Evolutionary conservation across 2,888 invertebrate genomes (phyloP), one percentile per base, ranked within the genome.

Genomic region (Leptothorax acervorum): DNA sequence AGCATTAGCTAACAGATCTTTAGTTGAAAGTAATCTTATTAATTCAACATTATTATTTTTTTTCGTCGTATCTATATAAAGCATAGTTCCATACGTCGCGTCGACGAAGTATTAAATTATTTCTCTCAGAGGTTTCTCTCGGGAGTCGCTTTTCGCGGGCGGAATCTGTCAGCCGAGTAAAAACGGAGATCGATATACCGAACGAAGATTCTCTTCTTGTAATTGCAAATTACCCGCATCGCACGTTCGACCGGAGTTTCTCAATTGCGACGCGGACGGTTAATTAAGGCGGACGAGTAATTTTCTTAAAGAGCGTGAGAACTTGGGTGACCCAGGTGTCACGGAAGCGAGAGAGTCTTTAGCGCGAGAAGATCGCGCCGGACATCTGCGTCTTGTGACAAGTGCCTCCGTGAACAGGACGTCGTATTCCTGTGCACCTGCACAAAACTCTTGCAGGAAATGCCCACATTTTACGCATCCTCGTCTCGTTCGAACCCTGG

Each of bases 301-400:
- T 89, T 89, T 83, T 60, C 66, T 88, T 62, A 83, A 88, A 84
- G 45, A 85, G 60, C 87, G 88, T 91, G 88, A 84, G 89, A 89
- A 82, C 57, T 18, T 12, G 18, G 12, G 60, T 70, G 55, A 31
- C 76, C 84, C 93, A 93, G 93, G 93, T 93, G 93, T 86, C 53
- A 85, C 92, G 91, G 92, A 91, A 92, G 81, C 87, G 71, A 86
- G 78, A 66, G 65, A 53, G 62, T 62, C 74, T 66, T 63, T 55
- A 45, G 66, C 85, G 89, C 86, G 87, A 89, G 88, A 75, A 87
- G 84, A 82, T 28, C 70, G 73, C 78, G 66, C 62, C 28, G 88
- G 84, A 89, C 93, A 93, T 92, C 92, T 93, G 93, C 91, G 89
- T 86, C 76, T 66, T 82, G 3, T 83, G 83, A 85, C 90, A 88